Base-by-base conservation (phyloP, 1,140 invertebrate species). In the Anadara kagoshimensis region DNA sequence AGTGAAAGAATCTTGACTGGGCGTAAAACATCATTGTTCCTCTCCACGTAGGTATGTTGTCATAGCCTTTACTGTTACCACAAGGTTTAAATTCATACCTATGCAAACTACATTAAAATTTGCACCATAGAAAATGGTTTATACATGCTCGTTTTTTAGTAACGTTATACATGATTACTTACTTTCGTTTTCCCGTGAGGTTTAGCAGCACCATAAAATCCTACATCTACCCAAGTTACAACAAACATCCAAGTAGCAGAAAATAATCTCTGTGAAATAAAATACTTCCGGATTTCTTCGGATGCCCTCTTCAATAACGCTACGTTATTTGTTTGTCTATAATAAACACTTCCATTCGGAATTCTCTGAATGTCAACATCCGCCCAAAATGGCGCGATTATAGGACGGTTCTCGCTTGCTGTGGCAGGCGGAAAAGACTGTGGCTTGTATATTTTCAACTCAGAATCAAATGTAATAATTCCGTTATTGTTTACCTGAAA, bases 401-500 rank as follows among this genome's bases (percentile, higher is more conserved):
- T 64, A 12, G 81, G 75, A 0, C 71, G 69, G 14, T 75, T 69
- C 29, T 80, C 73, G 16, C 51, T 64, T 4, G 24, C 29, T 36
- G 29, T 36, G 5, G 58, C 51, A 44, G 80, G 64, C 3, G 83
- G 83, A 58, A 85, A 85, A 5, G 75, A 29, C 24, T 68, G 58
- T 5, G 83, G 83, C 44, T 75, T 78, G 62, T 83, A 85, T 18
- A 47, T 51, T n/a, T 67, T 65, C 0, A 82, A 66, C 24, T 79
- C 71, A 18, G 76, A 62, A 16, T 80, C 53, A 70, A 85, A 85
- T 22, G 83, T 79, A 24, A 85, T 76, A 26, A 83, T 75, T 14
- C 83, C 83, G 69, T 85, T 85, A 65, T 83, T 85, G 64, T 80
- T 85, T 20, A 85, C 81, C 83, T 85, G 68, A 16, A 78, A 78